phyloP scores from a whole-genome alignment of 1,140 invertebrate species.

The Nasonia giraulti region DNA sequence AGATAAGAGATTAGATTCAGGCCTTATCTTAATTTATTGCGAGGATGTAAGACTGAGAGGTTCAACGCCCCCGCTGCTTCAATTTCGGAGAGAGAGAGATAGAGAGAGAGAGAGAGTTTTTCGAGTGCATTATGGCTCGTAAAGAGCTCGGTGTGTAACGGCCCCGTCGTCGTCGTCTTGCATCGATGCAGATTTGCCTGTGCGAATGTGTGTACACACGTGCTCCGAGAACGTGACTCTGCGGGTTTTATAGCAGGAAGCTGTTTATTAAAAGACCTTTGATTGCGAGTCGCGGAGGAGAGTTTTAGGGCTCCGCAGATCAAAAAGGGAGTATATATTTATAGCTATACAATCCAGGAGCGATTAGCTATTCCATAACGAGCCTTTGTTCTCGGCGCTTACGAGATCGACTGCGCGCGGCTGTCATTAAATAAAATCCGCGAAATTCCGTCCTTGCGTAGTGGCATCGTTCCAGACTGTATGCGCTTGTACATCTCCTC shows the following conservation, averaged over 20 bases:
- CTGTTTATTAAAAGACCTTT: too few relatives aligned
- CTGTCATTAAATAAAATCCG: not conserved
- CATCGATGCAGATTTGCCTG: constrained; percentile 13
- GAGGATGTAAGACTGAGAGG: too few relatives aligned
- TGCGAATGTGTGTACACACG: not conserved
- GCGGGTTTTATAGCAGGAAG: too few relatives aligned
- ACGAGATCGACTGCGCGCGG: not conserved
- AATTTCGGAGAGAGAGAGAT: not conserved
- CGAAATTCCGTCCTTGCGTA: not conserved
- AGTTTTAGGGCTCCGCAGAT: too few relatives aligned
- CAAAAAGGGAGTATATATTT: too few relatives aligned
- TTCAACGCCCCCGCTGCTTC: constrained; percentile 1
- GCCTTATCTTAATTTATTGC: not conserved
- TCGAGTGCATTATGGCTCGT: not conserved
- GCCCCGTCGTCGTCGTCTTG: not conserved
- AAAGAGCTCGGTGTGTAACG: not conserved
- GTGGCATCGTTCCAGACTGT: not conserved
- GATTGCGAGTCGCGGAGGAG: too few relatives aligned
- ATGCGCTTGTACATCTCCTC: not conserved
- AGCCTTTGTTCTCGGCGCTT: constrained; percentile 3
- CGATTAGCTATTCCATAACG: not conserved
- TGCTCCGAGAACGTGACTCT: too few relatives aligned
- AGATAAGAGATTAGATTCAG: constrained; percentile 27
- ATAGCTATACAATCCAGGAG: not conserved
- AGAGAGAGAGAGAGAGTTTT: too few relatives aligned